phyloP scores from a whole-genome alignment of 2,113 vertebrate genomes.

The Notothenia coriiceps region DNA sequence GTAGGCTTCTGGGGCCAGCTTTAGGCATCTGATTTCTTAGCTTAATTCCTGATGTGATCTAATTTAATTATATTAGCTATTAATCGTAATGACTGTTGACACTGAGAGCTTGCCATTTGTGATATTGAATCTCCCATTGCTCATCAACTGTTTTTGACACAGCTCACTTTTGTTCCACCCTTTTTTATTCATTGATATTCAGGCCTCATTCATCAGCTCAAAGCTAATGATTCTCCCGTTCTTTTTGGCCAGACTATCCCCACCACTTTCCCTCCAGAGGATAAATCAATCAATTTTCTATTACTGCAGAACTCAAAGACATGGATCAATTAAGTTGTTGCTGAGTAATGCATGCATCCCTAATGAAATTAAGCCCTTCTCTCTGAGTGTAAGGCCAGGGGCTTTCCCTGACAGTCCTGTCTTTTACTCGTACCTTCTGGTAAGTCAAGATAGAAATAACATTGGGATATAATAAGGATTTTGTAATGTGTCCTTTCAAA shows the following conservation, averaged over 20 bases:
- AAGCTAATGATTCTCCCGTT: constrained; percentile 61
- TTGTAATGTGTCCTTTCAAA: constrained; percentile 1
- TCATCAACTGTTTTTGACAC: constrained; percentile 57
- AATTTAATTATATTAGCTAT: constrained; percentile 40
- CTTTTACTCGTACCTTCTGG: constrained; percentile 9
- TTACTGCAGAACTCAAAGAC: constrained; percentile 79
- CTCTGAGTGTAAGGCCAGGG: constrained; percentile 18
- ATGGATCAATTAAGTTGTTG: constrained; percentile 77
- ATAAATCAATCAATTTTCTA: constrained; percentile 82
- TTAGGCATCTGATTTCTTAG: constrained; percentile 10
- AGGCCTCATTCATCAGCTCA: constrained; percentile 51
- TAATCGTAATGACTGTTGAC: constrained; percentile 31
- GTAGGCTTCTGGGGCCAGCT: neutral
- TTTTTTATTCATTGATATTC: constrained; percentile 60
- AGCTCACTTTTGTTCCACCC: constrained; percentile 44
- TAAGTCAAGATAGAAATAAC: constrained; percentile 3
- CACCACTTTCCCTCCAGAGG: constrained; percentile 63
- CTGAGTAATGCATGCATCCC: constrained; percentile 79
- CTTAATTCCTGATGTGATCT: constrained; percentile 20
- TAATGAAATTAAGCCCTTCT: constrained; percentile 52
- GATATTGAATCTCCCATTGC: constrained; percentile 23
- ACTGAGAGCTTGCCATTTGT: constrained; percentile 12
- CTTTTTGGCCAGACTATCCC: constrained; percentile 60
- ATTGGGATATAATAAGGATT: neutral
- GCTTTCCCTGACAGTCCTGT: constrained; percentile 8